phyloP scores from a whole-genome alignment of 2,888 invertebrate species.

The Mylabris sibirica region DNA sequence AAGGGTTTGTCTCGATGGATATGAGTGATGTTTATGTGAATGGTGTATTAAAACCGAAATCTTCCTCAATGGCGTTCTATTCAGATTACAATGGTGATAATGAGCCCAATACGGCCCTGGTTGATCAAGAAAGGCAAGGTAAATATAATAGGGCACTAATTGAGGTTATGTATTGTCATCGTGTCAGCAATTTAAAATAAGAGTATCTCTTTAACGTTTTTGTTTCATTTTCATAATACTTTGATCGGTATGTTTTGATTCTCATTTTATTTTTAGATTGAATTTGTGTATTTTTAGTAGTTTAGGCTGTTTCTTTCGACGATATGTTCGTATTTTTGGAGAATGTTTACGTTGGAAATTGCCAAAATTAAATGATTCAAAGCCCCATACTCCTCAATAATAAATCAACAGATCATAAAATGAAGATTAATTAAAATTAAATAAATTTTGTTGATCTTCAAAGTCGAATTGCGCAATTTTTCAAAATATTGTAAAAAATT shows the following conservation, averaged over 20 bases:
- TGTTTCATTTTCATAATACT: neutral
- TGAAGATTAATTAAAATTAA: neutral
- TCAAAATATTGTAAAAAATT: neutral
- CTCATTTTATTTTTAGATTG: neutral
- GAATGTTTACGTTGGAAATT: neutral
- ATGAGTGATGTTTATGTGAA: constrained; percentile 50
- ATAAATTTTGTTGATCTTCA: neutral
- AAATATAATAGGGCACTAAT: constrained; percentile 37
- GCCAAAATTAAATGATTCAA: neutral
- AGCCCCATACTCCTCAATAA: neutral
- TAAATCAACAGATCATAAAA: neutral
- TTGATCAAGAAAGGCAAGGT: constrained; percentile 52
- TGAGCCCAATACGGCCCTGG: constrained; percentile 36
- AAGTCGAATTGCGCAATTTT: neutral
- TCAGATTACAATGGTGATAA: constrained; percentile 48
- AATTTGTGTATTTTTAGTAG: constrained; percentile 6
- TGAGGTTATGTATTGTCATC: constrained; percentile 33
- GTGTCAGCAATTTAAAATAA: neutral
- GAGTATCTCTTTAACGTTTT: neutral
- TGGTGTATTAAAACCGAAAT: constrained; percentile 46
- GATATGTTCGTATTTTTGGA: neutral
- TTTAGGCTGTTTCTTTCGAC: neutral
- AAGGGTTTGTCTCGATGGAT: no score
- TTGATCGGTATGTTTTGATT: no score
- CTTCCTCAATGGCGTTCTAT: constrained; percentile 47